Base-by-base conservation (phyloP, 2,888 invertebrate genomes). In the Mesorhabditis belari region DNA sequence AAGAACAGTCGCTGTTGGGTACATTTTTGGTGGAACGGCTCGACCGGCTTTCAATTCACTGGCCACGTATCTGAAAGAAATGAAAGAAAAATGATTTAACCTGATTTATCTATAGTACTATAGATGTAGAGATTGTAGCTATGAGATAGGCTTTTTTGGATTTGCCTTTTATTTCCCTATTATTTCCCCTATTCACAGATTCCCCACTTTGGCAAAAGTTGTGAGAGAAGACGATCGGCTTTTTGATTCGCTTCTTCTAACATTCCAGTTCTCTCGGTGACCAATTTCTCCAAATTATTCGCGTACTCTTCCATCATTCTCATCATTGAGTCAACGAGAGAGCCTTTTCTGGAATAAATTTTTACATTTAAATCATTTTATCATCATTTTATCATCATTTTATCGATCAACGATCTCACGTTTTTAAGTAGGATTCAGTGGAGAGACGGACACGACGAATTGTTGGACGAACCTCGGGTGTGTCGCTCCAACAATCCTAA, bases 41-140 rank as follows among this genome's bases (percentile, higher is more conserved):
- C 73, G 62, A 12, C 78, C 78, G 53, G 71, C 64, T 63, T 77
- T 76, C 28, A 78, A 59, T 57, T 77, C 77, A 27, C 73, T 70
- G 0, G 77, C 76, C 21, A 77, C 73, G 57, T 76, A 73, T 56
- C 76, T 75, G 50, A 49, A 71, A 55, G 25, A 26, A n/a, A n/a
- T n/a, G n/a, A n/a, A n/a, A n/a, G n/a, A n/a, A 5, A 3, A n/a
- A 6, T 29, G 21, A 6, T 12, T 24, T 4, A 44, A 21, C 12
- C 12, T n/a, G 50, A 50, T 6, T 5, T 17, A 50, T 6, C 12
- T 17, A 50, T 17, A 50, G 50, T 17, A 21, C 19, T 17, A 19
- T 6, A 50, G 50, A 19, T 17, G 5, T 17, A 50, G 51, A 50
- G 51, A 50, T 1, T 25, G 54, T n/a, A n/a, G n/a, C n/a, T n/a